phyloP scores from a whole-genome alignment of 1,140 invertebrate genomes.

The Ylistrum balloti region DNA sequence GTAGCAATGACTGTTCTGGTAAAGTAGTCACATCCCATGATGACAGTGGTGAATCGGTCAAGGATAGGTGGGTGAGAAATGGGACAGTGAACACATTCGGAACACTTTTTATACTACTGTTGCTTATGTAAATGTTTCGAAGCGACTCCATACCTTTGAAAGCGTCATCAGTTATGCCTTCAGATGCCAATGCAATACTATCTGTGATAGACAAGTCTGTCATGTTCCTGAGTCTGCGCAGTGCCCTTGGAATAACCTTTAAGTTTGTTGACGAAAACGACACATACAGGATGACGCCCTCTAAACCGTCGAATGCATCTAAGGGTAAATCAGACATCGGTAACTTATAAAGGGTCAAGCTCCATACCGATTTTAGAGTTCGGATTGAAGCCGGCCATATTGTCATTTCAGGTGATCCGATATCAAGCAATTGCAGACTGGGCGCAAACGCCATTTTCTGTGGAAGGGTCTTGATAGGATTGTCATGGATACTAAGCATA shows the following conservation, averaged over 20 bases:
- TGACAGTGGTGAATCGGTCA: neutral
- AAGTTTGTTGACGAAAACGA: neutral
- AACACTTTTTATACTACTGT: neutral
- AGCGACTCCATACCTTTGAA: neutral
- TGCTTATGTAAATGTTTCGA: neutral
- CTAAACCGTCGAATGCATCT: neutral
- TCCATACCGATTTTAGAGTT: neutral
- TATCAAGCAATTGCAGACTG: neutral
- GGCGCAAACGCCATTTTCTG: neutral
- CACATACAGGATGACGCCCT: neutral
- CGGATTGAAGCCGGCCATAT: neutral
- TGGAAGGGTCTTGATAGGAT: neutral
- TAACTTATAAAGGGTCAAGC: neutral
- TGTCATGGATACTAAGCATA: neutral
- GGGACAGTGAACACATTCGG: neutral
- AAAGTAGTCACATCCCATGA: neutral
- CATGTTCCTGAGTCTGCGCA: neutral
- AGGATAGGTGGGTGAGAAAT: neutral
- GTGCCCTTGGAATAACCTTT: neutral
- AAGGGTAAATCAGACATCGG: neutral
- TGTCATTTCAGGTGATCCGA: neutral
- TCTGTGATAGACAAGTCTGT: neutral
- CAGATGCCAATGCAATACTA: neutral
- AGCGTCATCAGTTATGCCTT: neutral
- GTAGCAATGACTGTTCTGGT: neutral